Evolutionary conservation across 1,140 invertebrate genomes (phyloP), one percentile per base, ranked within the genome.

Genomic region (Olivierus martensii): DNA sequence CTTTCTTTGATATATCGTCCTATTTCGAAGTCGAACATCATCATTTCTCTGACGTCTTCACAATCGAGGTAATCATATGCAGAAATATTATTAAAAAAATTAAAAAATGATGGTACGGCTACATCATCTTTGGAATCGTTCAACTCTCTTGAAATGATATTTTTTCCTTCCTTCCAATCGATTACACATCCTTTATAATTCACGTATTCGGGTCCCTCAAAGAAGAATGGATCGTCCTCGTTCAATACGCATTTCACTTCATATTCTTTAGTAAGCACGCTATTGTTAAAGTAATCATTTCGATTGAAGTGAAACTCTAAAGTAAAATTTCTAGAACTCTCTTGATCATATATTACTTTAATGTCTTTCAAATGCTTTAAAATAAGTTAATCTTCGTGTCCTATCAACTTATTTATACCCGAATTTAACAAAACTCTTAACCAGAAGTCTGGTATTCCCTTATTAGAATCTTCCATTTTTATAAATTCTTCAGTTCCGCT

Each of bases 51-150:
- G 18, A 77, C 75, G 22, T 86, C 82, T 49, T 82, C 80, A 62
- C 87, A 82, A 34, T 49, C 4, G 14, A 39, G 17, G 3, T 48
- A 18, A 2, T 18, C n/a, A 65, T 68, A 71, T 80, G 79, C 72
- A 66, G 71, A 68, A 51, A 91, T 90, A 36, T 92, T 90, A 57
- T 76, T 80, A 73, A 99, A 99, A 77, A 99, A 99, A 71, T 98
- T 97, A 74, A 99, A 99, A 75, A 99, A 99, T 1, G 93, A 97
- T 71, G 84, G 48, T 96, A 86, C 54, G 83, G 87, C 76, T 97
- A 96, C 46, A 97, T 80, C 19, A 86, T 93, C 63, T 43, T 6
- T 18, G 7, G 7, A 7, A 4, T 43, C 17, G 2, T 18, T 43
- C 9, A 43, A 43, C 4, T 9, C 9, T 43, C 9, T 17, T 1